phyloP scores from a whole-genome alignment of 2,113 vertebrate genomes.

The Rhinogobius similis region DNA sequence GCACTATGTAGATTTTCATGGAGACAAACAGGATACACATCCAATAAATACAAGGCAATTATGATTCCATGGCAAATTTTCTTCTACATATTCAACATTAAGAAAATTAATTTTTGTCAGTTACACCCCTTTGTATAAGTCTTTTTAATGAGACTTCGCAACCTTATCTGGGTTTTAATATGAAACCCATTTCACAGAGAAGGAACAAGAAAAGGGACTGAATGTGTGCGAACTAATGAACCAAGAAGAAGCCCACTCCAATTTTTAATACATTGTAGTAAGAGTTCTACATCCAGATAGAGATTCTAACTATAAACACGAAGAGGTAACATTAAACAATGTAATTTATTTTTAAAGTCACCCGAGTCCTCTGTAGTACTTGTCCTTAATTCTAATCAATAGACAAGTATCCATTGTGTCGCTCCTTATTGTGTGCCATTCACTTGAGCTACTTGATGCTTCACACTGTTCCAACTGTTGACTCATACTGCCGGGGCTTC shows the following conservation, averaged over 20 bases:
- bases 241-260: background rate
- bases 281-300: background rate
- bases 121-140: background rate
- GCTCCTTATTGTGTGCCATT: slow-evolving; percentile 35
- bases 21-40: background rate
- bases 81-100: background rate
- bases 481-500: slow-evolving; percentile 67
- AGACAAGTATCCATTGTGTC: slow-evolving; percentile 10
- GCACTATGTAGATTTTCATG: background rate
- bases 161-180: background rate
- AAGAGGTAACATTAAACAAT: background rate
- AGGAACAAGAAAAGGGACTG: background rate
- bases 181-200: background rate
- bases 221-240: background rate
- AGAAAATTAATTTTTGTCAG: background rate
- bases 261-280: too few species aligned
- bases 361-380: background rate
- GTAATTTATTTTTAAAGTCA: background rate
- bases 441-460: slow-evolving; percentile 46
- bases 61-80: background rate
- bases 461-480: slow-evolving; percentile 65
- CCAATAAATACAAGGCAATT: background rate
- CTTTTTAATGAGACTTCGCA: background rate
- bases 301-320: background rate
- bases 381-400: slow-evolving; percentile 10